Evolutionary conservation across 2,113 vertebrate species (phyloP).

Genomic region (Phodopus roborovskii): DNA sequence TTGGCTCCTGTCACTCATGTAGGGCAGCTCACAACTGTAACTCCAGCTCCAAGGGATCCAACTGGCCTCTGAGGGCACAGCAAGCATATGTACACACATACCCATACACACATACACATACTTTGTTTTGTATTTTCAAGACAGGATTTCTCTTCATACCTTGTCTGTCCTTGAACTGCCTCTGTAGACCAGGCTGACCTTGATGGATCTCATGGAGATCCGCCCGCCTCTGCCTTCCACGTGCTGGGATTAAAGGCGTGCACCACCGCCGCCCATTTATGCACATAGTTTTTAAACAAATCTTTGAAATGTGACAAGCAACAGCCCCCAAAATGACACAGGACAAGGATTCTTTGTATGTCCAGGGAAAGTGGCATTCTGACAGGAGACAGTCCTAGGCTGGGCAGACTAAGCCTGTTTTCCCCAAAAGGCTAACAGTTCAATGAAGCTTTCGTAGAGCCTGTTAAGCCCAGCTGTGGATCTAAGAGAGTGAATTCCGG

Average conservation of each 20-base stretch:
- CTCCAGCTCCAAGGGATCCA: background rate
- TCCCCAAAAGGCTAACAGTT: background rate
- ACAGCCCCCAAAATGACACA: background rate
- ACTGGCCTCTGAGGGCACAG: background rate
- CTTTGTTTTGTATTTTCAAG: background rate
- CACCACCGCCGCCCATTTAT: background rate
- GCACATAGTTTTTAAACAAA: background rate
- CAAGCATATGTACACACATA: background rate
- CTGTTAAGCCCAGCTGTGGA: background rate
- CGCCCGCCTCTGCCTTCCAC: background rate
- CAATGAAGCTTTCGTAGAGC: background rate
- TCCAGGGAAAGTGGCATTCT: background rate
- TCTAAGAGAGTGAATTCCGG: too few species aligned
- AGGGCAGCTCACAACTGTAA: background rate
- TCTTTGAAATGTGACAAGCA: background rate
- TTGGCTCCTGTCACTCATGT: background rate
- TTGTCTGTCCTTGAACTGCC: background rate
- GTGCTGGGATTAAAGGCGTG: background rate
- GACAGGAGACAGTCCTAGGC: background rate
- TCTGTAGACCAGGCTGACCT: background rate
- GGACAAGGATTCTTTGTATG: background rate
- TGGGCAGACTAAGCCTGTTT: background rate
- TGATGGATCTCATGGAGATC: background rate
- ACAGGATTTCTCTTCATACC: background rate
- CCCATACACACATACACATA: background rate